phyloP scores from a whole-genome alignment of 1,140 invertebrate species.

The Drosophila sp. region DNA sequence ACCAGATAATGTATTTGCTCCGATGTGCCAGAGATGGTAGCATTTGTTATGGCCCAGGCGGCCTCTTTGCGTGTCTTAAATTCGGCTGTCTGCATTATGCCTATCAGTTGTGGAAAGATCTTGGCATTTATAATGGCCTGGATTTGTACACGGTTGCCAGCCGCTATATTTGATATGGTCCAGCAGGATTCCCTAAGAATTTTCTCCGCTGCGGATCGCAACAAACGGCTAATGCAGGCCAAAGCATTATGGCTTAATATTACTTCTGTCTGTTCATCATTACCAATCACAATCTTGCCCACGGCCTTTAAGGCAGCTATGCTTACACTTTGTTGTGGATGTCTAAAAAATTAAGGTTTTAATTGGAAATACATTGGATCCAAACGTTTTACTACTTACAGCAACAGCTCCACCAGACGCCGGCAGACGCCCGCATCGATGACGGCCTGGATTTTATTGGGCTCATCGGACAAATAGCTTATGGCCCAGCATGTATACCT shows the following conservation, averaged over 20 bases:
- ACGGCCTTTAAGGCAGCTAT: conserved; percentile 97
- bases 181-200: conserved; percentile 98
- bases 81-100: conserved; percentile 95
- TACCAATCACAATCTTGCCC: conserved; percentile 98
- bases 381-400: conserved; percentile 85
- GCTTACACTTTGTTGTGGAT: conserved; percentile 94
- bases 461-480: conserved; percentile 96
- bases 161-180: conserved; percentile 99
- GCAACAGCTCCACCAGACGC: conserved; percentile 95
- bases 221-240: conserved; percentile 91
- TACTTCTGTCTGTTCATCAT: conserved; percentile 98
- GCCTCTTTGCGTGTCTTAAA: conserved; percentile 99
- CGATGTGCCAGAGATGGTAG: conserved; percentile 96
- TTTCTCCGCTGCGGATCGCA: conserved; percentile 91
- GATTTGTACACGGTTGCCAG: conserved; percentile 97
- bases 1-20: conserved; percentile 93
- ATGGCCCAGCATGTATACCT: conserved; percentile 98
- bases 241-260: conserved; percentile 95
- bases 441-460: conserved; percentile 98
- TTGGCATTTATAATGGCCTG: conserved; percentile 97
- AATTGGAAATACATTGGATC: background rate
- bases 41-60: conserved; percentile 99
- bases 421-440: conserved; percentile 98
- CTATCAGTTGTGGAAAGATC: conserved; percentile 96
- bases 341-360: conserved; percentile 84